phyloP scores from a whole-genome alignment of 2,888 invertebrate genomes.

The Ligdia adustata region DNA sequence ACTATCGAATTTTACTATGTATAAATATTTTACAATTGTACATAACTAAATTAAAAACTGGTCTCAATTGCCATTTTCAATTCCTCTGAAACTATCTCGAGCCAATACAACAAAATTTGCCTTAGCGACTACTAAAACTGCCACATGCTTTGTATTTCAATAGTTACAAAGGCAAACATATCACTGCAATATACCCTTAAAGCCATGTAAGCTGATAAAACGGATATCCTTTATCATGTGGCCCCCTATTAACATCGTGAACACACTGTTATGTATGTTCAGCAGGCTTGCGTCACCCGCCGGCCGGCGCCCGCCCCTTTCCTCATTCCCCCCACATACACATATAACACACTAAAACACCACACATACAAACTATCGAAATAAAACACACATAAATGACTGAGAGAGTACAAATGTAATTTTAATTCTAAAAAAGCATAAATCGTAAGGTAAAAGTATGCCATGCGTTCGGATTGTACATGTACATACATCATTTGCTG shows the following conservation, averaged over 20 bases:
- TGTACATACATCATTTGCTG: slow-evolving; percentile 15
- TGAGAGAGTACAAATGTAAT: slow-evolving; percentile 14
- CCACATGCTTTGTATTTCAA: too few relatives aligned
- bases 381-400: slow-evolving; percentile 22
- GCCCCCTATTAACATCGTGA: slow-evolving; percentile 1
- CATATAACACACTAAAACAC: slow-evolving; percentile 28
- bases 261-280: slow-evolving; percentile 12
- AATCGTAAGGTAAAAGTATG: slow-evolving; percentile 15
- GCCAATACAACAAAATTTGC: too few relatives aligned
- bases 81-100: too few relatives aligned
- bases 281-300: slow-evolving; percentile 50
- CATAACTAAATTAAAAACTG: too few relatives aligned
- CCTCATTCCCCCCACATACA: slow-evolving; percentile 32
- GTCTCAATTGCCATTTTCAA: too few relatives aligned
- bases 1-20: too few relatives aligned
- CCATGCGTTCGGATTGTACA: slow-evolving; percentile 15
- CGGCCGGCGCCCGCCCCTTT: slow-evolving; percentile 31
- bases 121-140: too few relatives aligned
- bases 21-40: too few relatives aligned
- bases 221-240: slow-evolving; percentile 4
- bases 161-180: neutral
- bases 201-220: slow-evolving; percentile 5
- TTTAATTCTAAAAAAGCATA: slow-evolving; percentile 16
- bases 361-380: slow-evolving; percentile 31
- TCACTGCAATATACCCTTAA: neutral